These are phyloP conservation scores for Nebria brevicollis DNA, from an alignment of 2,888 invertebrate genomes.

Conservation along the genomic window DNA sequence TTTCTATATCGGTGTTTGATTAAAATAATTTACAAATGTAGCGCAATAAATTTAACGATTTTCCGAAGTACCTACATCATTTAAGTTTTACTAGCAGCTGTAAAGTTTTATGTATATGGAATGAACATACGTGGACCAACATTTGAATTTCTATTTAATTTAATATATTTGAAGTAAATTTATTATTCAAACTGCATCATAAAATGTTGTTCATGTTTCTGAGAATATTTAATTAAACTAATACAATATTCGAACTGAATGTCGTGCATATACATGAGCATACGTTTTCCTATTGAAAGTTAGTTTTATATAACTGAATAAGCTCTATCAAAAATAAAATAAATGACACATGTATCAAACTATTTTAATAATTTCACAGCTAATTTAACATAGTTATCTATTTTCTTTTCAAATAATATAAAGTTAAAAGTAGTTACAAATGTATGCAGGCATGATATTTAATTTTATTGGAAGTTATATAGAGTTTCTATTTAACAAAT, in stretches of 20 bases:
- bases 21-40: background rate
- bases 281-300: background rate
- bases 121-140: background rate
- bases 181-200: background rate
- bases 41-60: background rate
- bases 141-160: constrained; percentile 12
- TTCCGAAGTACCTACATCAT: background rate
- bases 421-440: background rate
- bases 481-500: background rate
- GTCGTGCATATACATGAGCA: background rate
- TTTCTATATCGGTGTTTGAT: background rate
- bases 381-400: background rate
- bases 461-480: background rate
- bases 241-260: background rate
- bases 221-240: background rate
- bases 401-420: background rate
- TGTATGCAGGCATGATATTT: background rate
- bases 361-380: background rate
- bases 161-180: constrained; percentile 5
- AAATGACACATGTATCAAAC: background rate
- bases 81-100: constrained; percentile 5
- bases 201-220: background rate
- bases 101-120: background rate
- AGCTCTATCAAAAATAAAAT: background rate
- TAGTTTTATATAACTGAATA: background rate